phyloP scores from a whole-genome alignment of 64 coral and sea anemone genomes.

The Orbicella faveolata region DNA sequence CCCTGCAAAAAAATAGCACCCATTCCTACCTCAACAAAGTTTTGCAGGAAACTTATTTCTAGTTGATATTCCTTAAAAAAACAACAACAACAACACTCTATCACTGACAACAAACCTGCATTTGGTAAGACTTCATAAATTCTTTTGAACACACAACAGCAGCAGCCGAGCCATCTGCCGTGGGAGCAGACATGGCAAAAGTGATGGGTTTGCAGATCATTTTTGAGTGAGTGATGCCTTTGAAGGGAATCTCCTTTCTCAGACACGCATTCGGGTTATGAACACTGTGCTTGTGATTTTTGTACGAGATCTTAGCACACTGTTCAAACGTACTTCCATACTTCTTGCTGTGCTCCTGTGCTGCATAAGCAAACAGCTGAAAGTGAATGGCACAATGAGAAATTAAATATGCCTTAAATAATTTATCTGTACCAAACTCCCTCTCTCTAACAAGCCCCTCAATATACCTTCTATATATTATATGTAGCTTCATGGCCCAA shows the following conservation, averaged over 20 bases:
- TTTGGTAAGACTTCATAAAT: conserved; percentile 71
- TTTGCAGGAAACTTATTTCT: not conserved
- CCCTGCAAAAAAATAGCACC: too few species aligned
- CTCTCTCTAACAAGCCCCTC: too few species aligned
- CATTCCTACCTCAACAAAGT: not conserved
- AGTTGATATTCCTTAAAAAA: not conserved
- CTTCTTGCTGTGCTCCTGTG: conserved; percentile 72
- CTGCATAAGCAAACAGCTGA: conserved; percentile 86
- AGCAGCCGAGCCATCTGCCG: conserved; percentile 82
- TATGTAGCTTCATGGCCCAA: too few species aligned
- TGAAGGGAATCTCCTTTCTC: conserved; percentile 63
- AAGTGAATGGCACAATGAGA: not conserved
- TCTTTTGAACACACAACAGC: conserved; percentile 76
- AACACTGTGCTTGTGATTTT: conserved; percentile 84
- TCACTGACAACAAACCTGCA: conserved; percentile 47
- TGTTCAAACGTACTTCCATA: conserved; percentile 78
- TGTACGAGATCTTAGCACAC: conserved; percentile 76
- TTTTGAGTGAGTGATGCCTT: conserved; percentile 45
- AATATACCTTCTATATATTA: too few species aligned
- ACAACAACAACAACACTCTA: not conserved
- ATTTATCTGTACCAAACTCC: too few species aligned
- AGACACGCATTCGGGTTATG: conserved; percentile 74
- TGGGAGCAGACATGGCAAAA: conserved; percentile 75
- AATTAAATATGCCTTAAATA: not conserved
- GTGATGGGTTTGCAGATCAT: conserved; percentile 77